Evolutionary conservation across 2,888 invertebrate genomes (phyloP).

Genomic region (Aplocera efformata): DNA sequence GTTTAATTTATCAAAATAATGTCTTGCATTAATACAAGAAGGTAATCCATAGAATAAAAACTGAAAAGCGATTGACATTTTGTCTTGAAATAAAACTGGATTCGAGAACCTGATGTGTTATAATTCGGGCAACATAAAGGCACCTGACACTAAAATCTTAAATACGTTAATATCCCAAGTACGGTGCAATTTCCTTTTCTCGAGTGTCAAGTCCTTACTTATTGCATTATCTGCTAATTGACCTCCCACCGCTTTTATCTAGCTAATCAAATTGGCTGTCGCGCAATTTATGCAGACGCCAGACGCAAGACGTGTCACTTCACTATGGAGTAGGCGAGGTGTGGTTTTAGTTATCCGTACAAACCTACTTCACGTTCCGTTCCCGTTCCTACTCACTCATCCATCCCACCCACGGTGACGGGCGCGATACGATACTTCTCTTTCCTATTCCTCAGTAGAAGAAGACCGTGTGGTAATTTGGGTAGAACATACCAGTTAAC

Average conservation of each 20-base stretch:
- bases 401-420: too few relatives aligned
- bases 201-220: constrained; percentile 31
- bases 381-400: too few relatives aligned
- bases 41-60: constrained; percentile 48
- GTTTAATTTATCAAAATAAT: too few relatives aligned
- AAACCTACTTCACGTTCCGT: neutral
- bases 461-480: too few relatives aligned
- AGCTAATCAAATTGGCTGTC: constrained; percentile 37
- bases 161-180: neutral
- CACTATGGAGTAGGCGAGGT: neutral
- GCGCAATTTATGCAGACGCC: constrained; percentile 29
- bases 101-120: too few relatives aligned
- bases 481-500: too few relatives aligned
- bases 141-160: too few relatives aligned
- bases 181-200: neutral
- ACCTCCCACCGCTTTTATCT: constrained; percentile 45
- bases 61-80: too few relatives aligned
- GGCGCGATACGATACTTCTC: too few relatives aligned
- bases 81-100: too few relatives aligned
- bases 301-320: constrained; percentile 22
- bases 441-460: too few relatives aligned
- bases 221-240: constrained; percentile 53
- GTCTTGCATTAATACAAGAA: too few relatives aligned
- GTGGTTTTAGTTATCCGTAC: neutral
- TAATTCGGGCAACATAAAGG: neutral